Base-by-base conservation (phyloP, 2,888 invertebrate genomes). In the Gari tellinella region DNA sequence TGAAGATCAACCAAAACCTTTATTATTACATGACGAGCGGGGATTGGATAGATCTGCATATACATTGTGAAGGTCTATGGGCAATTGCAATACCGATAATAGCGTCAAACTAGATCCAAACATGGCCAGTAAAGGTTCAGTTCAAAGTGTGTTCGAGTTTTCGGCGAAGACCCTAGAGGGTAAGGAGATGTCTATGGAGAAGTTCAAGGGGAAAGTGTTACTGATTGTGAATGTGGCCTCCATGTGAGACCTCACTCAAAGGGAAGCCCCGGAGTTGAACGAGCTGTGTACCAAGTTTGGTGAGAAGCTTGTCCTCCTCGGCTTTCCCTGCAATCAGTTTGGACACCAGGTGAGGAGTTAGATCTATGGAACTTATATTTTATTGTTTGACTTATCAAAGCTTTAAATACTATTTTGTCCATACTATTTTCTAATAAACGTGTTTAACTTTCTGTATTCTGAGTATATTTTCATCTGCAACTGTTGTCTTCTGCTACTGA, bases 301-400 rank as follows among this genome's bases (percentile, higher is more conserved):
- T 43, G 82, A 83, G 51, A 81, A 85, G 68, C 86, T 91, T 57
- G 89, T 83, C 41, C 79, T 92, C 78, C 88, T 92, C 69, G 91
- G 89, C 10, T 91, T 92, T 81, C 91, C 92, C 55, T 90, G 88
- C 79, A 92, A 92, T 78, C 92, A 92, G 73, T 92, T 92, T 63
- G 90, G 91, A 43, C 89, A 91, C 74, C 91, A 91, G 89, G 91
- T 91, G 73, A 60, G 15, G 37, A n/a, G n/a, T n/a, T n/a, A n/a
- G n/a, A n/a, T n/a, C n/a, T n/a, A n/a, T n/a, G n/a, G 26, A 52
- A 12, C n/a, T 23, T 51, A 31, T 19, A 25, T 52, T 40, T 14
- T 8, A 12, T 40, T 40, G 40, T 40, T 14, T 8, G 8, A 12
- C 14, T 40, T 8, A 40, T 40, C 40, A 40, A 40, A 14, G 40